Evolutionary conservation across 2,113 vertebrate species (phyloP), one percentile per base, ranked within the genome.

Genomic region (Microcebus jonahi): DNA sequence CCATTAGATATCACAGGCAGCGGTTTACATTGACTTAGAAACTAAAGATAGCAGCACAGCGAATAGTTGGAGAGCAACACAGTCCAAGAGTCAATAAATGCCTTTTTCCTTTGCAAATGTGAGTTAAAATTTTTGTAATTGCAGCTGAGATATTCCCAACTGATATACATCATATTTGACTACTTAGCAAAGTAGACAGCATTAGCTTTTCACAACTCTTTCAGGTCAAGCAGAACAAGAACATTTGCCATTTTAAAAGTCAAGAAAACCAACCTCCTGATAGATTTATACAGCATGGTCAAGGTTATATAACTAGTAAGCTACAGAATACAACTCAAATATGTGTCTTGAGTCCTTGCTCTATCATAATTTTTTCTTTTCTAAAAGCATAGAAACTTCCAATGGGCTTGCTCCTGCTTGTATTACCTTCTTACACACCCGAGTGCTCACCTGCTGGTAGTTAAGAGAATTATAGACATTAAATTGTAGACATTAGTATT

Each of bases 181-280:
- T 71, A 59, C 34, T 36, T 48, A 39, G 39, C 34, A 76, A 91
- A 53, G 15, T 57, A 80, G 75, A 42, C 48, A 90, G 61, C 17
- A 29, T 68, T 48, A 88, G 29, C 36, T 90, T 89, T 87, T 87
- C 57, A 76, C 34, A 80, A 79, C 23, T 63, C 63, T 95, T 29
- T 55, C 61, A 93, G 15, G 75, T 93, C 61, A 94, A 83, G 71
- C 36, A 95, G 34, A 95, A 57, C 25, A 88, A 85, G 53, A 73
- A 87, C 61, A 95, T 1, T 55, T 86, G 76, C 36, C 75, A 94
- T 94, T 67, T 93, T 93, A 83, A 96, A 96, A 95, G 67, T 76
- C 45, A 95, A 88, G 77, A 76, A 91, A 94, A 70, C 42, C 29
- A 45, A 86, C 55, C 61, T 91, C 55, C 34, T 73, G 48, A 63